Base-by-base conservation (phyloP, 2,113 vertebrate species). In the Gobius niger region DNA sequence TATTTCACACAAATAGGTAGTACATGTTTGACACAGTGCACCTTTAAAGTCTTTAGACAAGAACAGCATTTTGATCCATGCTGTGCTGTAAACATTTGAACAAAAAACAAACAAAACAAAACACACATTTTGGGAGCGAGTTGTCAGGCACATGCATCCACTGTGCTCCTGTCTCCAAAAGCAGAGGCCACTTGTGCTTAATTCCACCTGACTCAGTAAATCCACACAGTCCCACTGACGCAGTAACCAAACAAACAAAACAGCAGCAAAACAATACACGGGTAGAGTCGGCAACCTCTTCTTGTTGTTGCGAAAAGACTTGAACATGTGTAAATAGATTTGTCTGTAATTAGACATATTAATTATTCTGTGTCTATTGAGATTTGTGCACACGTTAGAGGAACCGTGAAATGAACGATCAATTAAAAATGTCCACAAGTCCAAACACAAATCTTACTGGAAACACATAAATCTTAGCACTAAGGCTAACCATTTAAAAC, bases 131-230 rank as follows among this genome's bases (percentile, higher is more conserved):
- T 44, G 14, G 15, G 57, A 60, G 56, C 41, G 56, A 59, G 40
- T 60, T 16, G 7, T 60, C 57, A 60, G 57, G 57, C 57, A 60
- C 57, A 60, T 60, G 57, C 57, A 44, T 44, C 19, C 14, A 42
- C 34, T 60, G 57, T 60, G 57, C 34, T 15, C 34, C 15, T 1
- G 24, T 41, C 24, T 41, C 56, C 24, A 13, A 2, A 14, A 6
- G 10, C 2, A 65, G 62, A 74, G 59, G n/a, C 54, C 54, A 34
- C 60, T 60, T 18, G 47, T 68, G 44, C 61, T 34, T 11, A 34
- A 46, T 53, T 24, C 18, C 51, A 34, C 15, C 14, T 47, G 40
- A 7, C 56, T 51, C 12, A 54, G 52, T 47, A 4, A 52, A 47
- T 54, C 7, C 12, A 24, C 63, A 57, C 2, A 47, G 18, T 47